These are phyloP conservation scores for Lasioglossum malachurum DNA, from an alignment of 2,888 invertebrate species.

Conservation along the genomic window DNA sequence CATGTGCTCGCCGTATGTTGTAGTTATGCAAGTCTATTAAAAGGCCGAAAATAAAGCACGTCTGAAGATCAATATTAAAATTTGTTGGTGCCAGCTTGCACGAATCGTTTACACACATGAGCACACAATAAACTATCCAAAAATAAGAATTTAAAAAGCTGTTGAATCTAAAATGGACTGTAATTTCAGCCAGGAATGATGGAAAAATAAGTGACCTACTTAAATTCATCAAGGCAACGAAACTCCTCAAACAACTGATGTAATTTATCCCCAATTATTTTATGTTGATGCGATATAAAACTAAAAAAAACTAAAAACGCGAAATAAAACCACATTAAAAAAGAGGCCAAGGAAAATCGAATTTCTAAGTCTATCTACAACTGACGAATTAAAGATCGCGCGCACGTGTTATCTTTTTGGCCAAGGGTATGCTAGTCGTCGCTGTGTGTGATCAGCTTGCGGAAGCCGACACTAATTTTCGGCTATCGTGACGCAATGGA, in stretches of 20 bases:
- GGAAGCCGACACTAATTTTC: background rate
- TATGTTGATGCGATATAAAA: too few species aligned
- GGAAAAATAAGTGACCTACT: background rate
- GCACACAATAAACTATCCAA: background rate
- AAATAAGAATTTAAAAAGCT: background rate
- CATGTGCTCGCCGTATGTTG: background rate
- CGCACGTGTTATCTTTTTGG: background rate
- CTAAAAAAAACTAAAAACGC: too few species aligned
- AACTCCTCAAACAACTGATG: too few species aligned
- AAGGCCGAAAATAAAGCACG: background rate
- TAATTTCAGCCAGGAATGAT: background rate
- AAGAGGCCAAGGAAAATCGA: background rate
- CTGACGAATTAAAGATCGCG: background rate
- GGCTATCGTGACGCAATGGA: background rate
- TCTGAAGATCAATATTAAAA: background rate
- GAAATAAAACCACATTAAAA: background rate
- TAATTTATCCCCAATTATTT: too few species aligned
- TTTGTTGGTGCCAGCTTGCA: background rate
- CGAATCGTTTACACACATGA: background rate
- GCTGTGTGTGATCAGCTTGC: background rate
- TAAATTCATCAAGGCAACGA: too few species aligned
- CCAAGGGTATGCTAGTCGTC: background rate
- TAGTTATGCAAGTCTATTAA: slow-evolving; percentile 1
- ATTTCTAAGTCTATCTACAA: background rate
- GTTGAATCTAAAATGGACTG: too few species aligned